Percentiles rank a stretch among this genome's conserved stretches.
Evolutionary conservation across 2,888 invertebrate species (phyloP).

Genomic region (Ochlodes sylvanus): DNA sequence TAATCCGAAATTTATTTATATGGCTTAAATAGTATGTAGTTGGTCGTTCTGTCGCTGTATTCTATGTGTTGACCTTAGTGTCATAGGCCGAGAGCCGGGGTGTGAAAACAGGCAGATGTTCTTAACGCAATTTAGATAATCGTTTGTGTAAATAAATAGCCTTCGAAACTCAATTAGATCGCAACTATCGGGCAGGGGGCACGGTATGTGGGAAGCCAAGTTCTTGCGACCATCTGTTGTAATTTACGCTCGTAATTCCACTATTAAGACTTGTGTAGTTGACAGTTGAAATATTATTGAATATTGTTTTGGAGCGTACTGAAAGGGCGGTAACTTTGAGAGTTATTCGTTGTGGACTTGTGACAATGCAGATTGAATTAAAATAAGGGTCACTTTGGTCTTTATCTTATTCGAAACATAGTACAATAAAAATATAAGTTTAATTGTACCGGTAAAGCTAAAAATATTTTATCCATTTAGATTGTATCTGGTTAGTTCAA

Average conservation of each 20-base stretch:
- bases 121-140: slow-evolving; percentile 82
- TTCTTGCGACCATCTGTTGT: slow-evolving; percentile 66
- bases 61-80: slow-evolving; percentile 54
- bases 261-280: slow-evolving; percentile 33
- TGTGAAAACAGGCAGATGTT: slow-evolving; percentile 80
- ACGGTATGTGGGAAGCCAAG: slow-evolving; percentile 59
- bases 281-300: slow-evolving; percentile 32
- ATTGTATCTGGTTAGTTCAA: no score
- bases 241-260: slow-evolving; percentile 50
- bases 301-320: slow-evolving; percentile 5
- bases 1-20: no score
- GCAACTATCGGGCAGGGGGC: slow-evolving; percentile 57
- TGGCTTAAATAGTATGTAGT: no score
- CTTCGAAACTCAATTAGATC: slow-evolving; percentile 77
- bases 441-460: no score
- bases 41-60: slow-evolving; percentile 32
- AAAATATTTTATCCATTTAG: no score
- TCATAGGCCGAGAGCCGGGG: slow-evolving; percentile 57
- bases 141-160: slow-evolving; percentile 82
- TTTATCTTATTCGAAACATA: no score
- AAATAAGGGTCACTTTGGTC: no score
- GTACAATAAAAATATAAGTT: no score
- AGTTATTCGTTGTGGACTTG: not conserved
- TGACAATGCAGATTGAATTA: not conserved
- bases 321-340: not conserved